A percentile compares a stretch with the other conserved stretches of the same genome.
Conservation (phyloP, 2,113 vertebrate species). For the Pelmatolapia mariae region DNA sequence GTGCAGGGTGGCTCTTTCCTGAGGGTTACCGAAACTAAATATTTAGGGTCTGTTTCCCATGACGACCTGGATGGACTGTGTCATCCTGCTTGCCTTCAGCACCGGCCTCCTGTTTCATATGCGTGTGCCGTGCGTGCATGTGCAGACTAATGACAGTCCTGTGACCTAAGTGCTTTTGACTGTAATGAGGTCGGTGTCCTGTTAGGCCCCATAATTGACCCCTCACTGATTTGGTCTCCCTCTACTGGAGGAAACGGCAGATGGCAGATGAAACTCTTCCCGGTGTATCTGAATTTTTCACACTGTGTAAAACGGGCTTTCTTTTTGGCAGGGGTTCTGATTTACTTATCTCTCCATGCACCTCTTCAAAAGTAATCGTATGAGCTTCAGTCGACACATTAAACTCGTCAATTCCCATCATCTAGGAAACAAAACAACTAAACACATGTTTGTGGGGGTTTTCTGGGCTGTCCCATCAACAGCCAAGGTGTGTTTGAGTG, state of each 20-base stretch:
- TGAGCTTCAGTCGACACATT: not conserved
- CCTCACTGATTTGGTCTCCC: not conserved
- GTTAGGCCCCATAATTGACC: not conserved
- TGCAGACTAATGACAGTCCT: not conserved
- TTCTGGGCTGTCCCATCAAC: slow-evolving; percentile 19
- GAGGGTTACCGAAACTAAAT: not conserved
- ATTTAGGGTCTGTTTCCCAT: not conserved
- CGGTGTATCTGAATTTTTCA: not conserved
- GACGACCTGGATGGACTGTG: not conserved
- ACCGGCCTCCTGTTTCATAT: not conserved
- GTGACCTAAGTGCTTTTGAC: not conserved
- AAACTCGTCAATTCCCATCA: not conserved
- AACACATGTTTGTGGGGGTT: not conserved
- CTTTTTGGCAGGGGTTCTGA: not conserved
- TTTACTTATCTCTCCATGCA: not conserved
- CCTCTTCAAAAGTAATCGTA: not conserved
- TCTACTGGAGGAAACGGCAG: not conserved
- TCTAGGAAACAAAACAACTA: not conserved
- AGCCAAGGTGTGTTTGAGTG: slow-evolving; percentile 1
- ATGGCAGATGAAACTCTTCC: not conserved
- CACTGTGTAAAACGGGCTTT: not conserved
- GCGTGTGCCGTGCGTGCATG: not conserved
- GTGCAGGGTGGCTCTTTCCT: not conserved
- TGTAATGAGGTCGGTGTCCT: not conserved
- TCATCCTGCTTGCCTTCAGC: not conserved